Evolutionary conservation across 64 coral and sea anemone species (phyloP), one percentile per base, ranked within the genome.

Genomic region (Orbicella faveolata): DNA sequence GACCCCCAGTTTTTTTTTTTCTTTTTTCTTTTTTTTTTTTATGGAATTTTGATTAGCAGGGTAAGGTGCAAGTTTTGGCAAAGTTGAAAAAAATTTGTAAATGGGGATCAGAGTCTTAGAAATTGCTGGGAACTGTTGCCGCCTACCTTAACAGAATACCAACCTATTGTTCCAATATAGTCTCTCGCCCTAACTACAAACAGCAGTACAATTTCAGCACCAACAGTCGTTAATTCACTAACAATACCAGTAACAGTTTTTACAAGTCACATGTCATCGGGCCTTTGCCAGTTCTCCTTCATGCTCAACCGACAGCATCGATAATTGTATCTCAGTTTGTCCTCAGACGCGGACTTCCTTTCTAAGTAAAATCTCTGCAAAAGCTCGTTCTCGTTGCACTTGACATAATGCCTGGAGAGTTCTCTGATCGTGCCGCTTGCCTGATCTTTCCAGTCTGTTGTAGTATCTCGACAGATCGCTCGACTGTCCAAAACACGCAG

Each of bases 261-360:
- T 48, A 48, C 44, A 48, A 48, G 44, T 48, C 44, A 85, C 82
- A 85, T 53, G 37, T 84, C 63, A n/a, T 73, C 39, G 15, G 87
- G 87, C 35, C 19, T 66, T 20, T 88, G 3, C 90, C 90, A 92
- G 3, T 92, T 87, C 30, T 87, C 76, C 14, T 80, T 92, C 13
- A 92, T 34, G 36, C 63, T 92, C 41, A 70, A 59, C 14, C 83
- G 57, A 68, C 90, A 92, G 59, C 90, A 92, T 23, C 90, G 55
- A 79, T 92, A 92, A 44, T 92, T 87, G 35, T 87, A 92, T 75
- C 90, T 84, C 26, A 87, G 16, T 79, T 70, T 30, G 2, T 92
- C 67, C 3, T 6, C 13, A 33, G 17, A 20, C 52, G 57, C 75
- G 48, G 36, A 73, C 73, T 92, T 80, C 23, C 76, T 73, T 26